phyloP scores from a whole-genome alignment of 2,113 vertebrate genomes.

The Dicerorhinus sumatrensis region DNA sequence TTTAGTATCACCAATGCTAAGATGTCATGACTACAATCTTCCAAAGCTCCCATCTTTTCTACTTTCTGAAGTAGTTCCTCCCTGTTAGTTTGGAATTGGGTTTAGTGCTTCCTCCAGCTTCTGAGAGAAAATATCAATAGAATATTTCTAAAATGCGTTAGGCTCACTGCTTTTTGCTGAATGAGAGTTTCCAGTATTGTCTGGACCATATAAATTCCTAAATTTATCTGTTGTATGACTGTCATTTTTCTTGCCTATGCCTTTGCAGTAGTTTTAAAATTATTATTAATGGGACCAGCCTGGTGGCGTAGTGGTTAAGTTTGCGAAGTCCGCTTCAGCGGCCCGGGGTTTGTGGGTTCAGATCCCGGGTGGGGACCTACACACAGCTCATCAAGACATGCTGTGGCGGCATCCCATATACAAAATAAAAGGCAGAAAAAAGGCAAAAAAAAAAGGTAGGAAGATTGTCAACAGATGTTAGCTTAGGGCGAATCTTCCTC shows the following conservation, averaged over 20 bases:
- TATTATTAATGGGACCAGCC: not conserved
- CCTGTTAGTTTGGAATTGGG: not conserved
- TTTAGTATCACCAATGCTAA: not conserved
- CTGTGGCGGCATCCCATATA: too few species aligned
- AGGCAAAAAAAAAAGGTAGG: too few species aligned
- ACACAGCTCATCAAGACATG: too few species aligned
- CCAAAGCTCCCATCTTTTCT: not conserved
- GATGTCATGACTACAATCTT: not conserved
- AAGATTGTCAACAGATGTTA: too few species aligned
- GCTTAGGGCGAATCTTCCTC: too few species aligned
- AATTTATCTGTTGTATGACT: not conserved
- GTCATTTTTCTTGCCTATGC: slow-evolving; percentile 35
- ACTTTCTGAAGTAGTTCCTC: not conserved
- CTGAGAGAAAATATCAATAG: not conserved
- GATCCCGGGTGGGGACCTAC: too few species aligned
- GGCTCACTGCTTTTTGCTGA: not conserved
- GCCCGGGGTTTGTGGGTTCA: too few species aligned
- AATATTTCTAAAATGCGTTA: slow-evolving; percentile 24
- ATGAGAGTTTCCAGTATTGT: not conserved
- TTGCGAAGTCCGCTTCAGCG: too few species aligned
- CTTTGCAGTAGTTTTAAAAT: slow-evolving; percentile 40
- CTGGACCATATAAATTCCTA: not conserved
- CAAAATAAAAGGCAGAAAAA: too few species aligned
- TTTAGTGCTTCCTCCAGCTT: not conserved
- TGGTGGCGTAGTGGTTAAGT: too few species aligned